These are phyloP conservation scores for Anser cygnoides DNA, from an alignment of 2,113 vertebrate genomes.

Conservation along the genomic window DNA sequence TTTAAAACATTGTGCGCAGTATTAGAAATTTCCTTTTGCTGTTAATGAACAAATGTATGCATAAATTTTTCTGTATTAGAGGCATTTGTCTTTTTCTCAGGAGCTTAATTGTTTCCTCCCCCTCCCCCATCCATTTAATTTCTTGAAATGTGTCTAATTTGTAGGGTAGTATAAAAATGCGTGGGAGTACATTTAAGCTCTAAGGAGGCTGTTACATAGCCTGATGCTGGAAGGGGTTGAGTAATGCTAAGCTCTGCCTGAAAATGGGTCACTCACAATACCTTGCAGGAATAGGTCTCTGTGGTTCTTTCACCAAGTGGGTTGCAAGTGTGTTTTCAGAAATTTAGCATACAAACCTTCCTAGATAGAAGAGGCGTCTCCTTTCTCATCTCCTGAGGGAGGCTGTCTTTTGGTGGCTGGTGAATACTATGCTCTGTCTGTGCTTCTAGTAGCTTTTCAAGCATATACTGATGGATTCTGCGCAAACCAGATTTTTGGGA, in stretches of 20 bases:
- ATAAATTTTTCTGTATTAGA: neutral
- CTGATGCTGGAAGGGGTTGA: neutral
- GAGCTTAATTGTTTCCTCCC: slow-evolving; percentile 31
- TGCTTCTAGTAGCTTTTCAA: neutral
- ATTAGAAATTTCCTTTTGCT: neutral
- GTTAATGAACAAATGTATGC: neutral
- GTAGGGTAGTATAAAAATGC: neutral
- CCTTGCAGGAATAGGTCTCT: neutral
- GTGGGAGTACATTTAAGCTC: neutral
- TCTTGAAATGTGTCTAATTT: neutral
- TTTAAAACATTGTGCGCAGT: neutral
- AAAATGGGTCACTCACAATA: neutral
- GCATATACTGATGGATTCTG: neutral
- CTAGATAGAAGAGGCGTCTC: neutral
- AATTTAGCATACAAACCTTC: neutral
- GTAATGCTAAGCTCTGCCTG: neutral
- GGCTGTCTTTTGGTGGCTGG: neutral
- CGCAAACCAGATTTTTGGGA: neutral
- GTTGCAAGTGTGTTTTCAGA: neutral
- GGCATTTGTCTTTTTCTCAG: slow-evolving; percentile 8
- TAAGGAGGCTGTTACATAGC: neutral
- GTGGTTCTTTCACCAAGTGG: neutral
- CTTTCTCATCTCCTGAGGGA: neutral
- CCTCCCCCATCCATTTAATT: neutral
- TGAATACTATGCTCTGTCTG: neutral